phyloP scores from a whole-genome alignment of 2,888 invertebrate genomes.

The Drosophila austrosaltans region DNA sequence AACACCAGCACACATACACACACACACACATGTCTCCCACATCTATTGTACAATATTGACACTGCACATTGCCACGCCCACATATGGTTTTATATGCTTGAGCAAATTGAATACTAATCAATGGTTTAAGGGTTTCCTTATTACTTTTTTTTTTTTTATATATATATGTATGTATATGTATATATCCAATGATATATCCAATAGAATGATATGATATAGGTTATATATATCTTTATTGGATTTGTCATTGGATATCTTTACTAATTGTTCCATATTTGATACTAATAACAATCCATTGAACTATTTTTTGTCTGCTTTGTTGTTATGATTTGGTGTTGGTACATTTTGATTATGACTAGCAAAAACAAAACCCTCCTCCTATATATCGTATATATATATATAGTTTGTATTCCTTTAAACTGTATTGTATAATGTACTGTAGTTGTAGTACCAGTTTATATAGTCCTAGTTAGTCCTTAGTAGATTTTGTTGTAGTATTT shows the following conservation, averaged over 20 bases:
- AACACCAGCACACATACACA: conserved; percentile 14
- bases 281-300: conserved; percentile 35
- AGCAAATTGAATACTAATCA: conserved; percentile 56
- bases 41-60: conserved; percentile 56
- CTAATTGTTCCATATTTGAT: conserved; percentile 30
- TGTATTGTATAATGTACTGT: conserved; percentile 2
- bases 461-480: conserved; percentile 36
- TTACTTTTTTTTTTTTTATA: conserved; percentile 2
- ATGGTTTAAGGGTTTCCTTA: conserved; percentile 23
- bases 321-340: conserved; percentile 45
- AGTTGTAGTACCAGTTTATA: conserved; percentile 5
- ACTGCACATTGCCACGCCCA: conserved; percentile 59
- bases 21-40: conserved; percentile 29
- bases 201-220: too few relatives aligned
- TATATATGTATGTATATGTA: not conserved
- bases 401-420: conserved; percentile 6
- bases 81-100: conserved; percentile 51
- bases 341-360: conserved; percentile 4
- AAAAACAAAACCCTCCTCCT: not conserved
- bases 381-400: conserved; percentile 2
- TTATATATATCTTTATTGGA: not conserved
- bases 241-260: conserved; percentile 1
- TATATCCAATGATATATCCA: conserved; percentile 5
- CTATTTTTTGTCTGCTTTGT: conserved; percentile 39
- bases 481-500: conserved; percentile 22